Evolutionary conservation across 2,113 vertebrate genomes (phyloP).

Genomic region (human (Homo sapiens)): GRCh38 chr3:110894001-110894500

Average conservation of each 20-base stretch:
- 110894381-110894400: slow-evolving; percentile 8
- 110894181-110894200: background rate
- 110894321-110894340: background rate
- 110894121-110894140: background rate
- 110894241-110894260: background rate
- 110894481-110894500: background rate
- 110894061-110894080: background rate
- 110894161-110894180: background rate
- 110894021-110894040: background rate
- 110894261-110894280: background rate
- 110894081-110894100: background rate
- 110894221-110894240: background rate
- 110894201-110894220: background rate
- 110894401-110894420: background rate
- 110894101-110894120: background rate
- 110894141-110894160: background rate
- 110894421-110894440: slow-evolving; percentile 12
- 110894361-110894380: background rate
- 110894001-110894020: background rate
- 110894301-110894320: slow-evolving; percentile 9
- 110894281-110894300: background rate
- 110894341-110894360: slow-evolving; percentile 34
- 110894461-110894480: background rate
- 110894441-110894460: background rate
- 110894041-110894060: background rate